phyloP scores from a whole-genome alignment of 2,113 vertebrate species.

The Bucco capensis region DNA sequence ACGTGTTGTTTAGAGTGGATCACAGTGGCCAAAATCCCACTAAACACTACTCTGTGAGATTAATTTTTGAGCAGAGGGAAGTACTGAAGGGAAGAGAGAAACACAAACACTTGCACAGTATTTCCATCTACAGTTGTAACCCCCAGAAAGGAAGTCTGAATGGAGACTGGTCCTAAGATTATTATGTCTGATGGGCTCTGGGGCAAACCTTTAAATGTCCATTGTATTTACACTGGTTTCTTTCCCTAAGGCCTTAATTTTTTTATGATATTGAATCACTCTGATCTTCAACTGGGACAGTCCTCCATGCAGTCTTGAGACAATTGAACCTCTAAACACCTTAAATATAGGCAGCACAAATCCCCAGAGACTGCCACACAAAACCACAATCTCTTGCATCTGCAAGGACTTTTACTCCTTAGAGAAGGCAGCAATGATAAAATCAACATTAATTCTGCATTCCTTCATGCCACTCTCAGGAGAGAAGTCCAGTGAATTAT shows the following conservation, averaged over 20 bases:
- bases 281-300: neutral
- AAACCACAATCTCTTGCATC: neutral
- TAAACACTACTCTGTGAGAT: neutral
- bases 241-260: neutral
- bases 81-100: neutral
- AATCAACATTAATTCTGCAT: conserved; percentile 22
- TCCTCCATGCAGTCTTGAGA: neutral
- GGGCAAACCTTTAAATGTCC: neutral
- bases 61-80: neutral
- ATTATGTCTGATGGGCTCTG: neutral
- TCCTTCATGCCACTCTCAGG: neutral
- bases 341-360: neutral
- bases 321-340: neutral
- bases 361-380: neutral
- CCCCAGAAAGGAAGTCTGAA: neutral
- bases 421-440: neutral
- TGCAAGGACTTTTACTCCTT: neutral
- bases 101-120: neutral
- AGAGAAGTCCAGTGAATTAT: neutral
- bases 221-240: neutral
- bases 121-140: neutral
- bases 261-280: neutral
- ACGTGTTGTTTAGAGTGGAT: neutral
- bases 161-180: neutral
- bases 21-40: neutral